Evolutionary conservation across 2,113 vertebrate genomes (phyloP).

Genomic region (Mormyrus lacerda): DNA sequence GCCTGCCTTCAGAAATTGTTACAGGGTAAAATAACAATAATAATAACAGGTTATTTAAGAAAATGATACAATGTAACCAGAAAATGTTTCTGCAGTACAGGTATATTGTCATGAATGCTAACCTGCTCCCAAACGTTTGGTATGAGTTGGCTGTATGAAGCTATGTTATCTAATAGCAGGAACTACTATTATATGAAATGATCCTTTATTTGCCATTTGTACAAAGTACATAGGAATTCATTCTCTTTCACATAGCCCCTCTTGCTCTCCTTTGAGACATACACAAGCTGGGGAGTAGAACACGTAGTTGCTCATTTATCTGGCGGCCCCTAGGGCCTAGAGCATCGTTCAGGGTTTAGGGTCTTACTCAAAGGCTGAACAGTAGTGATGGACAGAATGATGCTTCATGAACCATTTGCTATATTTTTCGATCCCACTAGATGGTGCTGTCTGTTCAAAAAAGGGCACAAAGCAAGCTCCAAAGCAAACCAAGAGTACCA

Average conservation of each 20-base stretch:
- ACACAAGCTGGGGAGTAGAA: background rate
- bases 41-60: background rate
- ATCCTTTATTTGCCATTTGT: background rate
- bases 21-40: conserved; percentile 40
- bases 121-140: background rate
- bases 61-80: background rate
- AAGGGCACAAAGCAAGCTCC: background rate
- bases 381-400: background rate
- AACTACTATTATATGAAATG: background rate
- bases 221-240: background rate
- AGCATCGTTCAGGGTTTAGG: background rate
- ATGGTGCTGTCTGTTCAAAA: background rate
- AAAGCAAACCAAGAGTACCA: background rate
- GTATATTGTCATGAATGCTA: background rate
- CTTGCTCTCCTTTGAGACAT: background rate
- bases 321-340: background rate
- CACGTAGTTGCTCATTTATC: background rate
- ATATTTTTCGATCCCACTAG: background rate
- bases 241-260: background rate
- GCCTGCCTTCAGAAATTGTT: conserved; percentile 56
- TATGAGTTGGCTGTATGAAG: background rate
- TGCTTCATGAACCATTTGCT: background rate
- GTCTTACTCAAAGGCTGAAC: background rate
- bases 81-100: background rate
- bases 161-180: background rate